Base-by-base conservation (phyloP, 2,797 vertebrate genomes). In the Clarias laeviceps region DNA sequence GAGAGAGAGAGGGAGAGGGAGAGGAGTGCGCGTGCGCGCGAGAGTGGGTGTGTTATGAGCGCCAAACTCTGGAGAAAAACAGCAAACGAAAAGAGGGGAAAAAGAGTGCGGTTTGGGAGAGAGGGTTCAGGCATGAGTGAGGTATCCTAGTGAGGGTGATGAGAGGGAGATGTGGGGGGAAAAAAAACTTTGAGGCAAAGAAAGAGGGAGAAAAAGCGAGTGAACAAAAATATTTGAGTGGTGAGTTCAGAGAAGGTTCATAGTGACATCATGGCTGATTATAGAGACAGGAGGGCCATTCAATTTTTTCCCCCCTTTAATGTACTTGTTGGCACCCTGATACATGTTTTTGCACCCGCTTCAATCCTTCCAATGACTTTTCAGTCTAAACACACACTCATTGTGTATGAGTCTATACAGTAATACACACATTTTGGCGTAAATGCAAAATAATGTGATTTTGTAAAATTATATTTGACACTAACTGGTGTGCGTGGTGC, bases 181-280 rank as follows among this genome's bases (percentile, higher is more conserved):
- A 87, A 90, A 89, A 87, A 77, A 62, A 40, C 50, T 59, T 86
- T 77, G 61, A 84, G 86, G 74, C 66, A 68, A 78, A 76, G 92
- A 89, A 89, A 92, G 90, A 91, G 89, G 27, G 65, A 69, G 45
- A 83, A 93, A 54, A 92, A 91, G 90, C 85, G 89, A 83, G 89
- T 89, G 90, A 90, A 89, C 50, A 86, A 88, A 37, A 62, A 90
- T 91, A 18, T 66, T 56, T 68, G 93, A 95, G 93, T 94, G 92
- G 92, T 93, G 93, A 94, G 95, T 96, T 96, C 94, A 95, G 89
- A 89, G 91, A 94, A 93, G 95, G 95, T 95, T 96, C 94, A 95
- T 89, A 88, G 93, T 96, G 94, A 96, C 95, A 95, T 96, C 95
- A 96, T 95, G 93, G 93, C 91, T 92, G 94, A 94, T 92, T 94